phyloP scores from a whole-genome alignment of 2,113 vertebrate species.

The Abramis brama region DNA sequence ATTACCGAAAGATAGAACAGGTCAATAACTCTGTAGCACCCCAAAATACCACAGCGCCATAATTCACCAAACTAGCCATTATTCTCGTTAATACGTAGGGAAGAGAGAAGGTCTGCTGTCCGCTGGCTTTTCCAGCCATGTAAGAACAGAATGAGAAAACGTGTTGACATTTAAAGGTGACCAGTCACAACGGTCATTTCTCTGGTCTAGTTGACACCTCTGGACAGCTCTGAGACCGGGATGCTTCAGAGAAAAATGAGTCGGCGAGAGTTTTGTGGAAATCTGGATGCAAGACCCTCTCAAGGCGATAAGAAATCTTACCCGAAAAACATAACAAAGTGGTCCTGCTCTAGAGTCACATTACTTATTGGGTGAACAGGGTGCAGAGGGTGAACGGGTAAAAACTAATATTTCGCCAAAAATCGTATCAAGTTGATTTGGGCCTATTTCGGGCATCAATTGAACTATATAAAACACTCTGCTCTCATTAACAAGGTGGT shows the following conservation, averaged over 20 bases:
- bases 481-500: background rate
- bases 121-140: slow-evolving; percentile 34
- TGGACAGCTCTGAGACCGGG: background rate
- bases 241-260: slow-evolving; percentile 13
- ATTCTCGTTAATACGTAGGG: slow-evolving; percentile 26
- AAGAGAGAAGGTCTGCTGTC: slow-evolving; percentile 37
- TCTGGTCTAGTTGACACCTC: slow-evolving; percentile 29
- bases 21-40: slow-evolving; percentile 39
- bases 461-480: background rate
- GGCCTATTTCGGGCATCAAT: background rate
- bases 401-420: background rate
- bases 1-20: slow-evolving; percentile 39
- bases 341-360: background rate
- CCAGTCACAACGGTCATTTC: slow-evolving; percentile 31
- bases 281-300: background rate
- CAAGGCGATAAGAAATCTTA: slow-evolving; percentile 5
- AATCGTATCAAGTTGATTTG: background rate
- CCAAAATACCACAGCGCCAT: slow-evolving; percentile 41
- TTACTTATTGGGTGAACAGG: slow-evolving; percentile 27
- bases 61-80: slow-evolving; percentile 26
- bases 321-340: background rate
- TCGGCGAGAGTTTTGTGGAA: background rate
- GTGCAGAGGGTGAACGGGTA: slow-evolving; percentile 15
- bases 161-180: slow-evolving; percentile 48
- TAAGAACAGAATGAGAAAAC: slow-evolving; percentile 42